Base-by-base conservation (phyloP, 2,888 invertebrate genomes). In the Ophion ellenae region DNA sequence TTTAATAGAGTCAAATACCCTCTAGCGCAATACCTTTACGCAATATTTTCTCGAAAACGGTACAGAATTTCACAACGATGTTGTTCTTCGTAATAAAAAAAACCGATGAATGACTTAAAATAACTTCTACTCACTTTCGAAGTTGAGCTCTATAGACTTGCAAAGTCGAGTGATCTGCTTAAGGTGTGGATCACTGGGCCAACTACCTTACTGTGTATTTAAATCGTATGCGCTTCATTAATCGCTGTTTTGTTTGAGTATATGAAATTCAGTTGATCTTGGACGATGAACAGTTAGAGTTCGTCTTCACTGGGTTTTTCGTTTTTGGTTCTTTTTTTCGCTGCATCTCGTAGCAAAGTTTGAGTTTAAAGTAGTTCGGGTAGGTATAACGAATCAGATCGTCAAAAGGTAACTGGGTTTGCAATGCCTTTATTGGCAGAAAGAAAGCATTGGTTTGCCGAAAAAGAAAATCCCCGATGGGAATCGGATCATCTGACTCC, bases 401-500 rank as follows among this genome's bases (percentile, higher is more conserved):
- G 53, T 53, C 17, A 17, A 17, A 53, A 53, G 17, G 53, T 17
- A 28, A 2, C 9, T 70, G 17, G 24, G 2, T 24, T 24, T 53
- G 7, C 40, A 17, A 9, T 53, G 28, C 28, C 53, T 53, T 9
- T 32, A 53, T 53, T 53, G 47, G 28, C 14, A n/a, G 53, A 45
- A 28, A 53, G n/a, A 28, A 28, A 70, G 28, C 17, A 10, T 70
- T 14, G 10, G 28, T 17, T 17, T 66, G 47, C 20, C 32, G 28
- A 20, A 64, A 53, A 45, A 80, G 71, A 59, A 17, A 53, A 53
- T 17, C 53, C 45, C 24, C 47, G 6, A 76, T 57, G 17, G n/a
- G 40, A 40, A 61, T 20, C 40, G 61, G 36, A 61, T 40, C 24
- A 40, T 74, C 20, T 40, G 40, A 61, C 61, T 73, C 32, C 40